Evolutionary conservation across 2,113 vertebrate species (phyloP), one percentile per base, ranked within the genome.

Genomic region (Hyla sarda): DNA sequence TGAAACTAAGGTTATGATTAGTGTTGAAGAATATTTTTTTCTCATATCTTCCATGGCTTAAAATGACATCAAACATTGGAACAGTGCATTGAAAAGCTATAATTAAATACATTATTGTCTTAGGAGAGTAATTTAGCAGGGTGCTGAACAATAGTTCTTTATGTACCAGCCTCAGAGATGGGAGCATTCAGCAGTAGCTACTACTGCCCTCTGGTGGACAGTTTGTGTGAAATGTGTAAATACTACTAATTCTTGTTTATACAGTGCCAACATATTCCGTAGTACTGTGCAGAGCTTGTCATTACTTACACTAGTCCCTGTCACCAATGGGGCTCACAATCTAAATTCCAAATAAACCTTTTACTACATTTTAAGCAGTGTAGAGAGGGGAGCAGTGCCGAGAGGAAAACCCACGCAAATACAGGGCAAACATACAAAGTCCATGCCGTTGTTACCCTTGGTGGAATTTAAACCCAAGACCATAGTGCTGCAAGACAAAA

Each of bases 151-250:
- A 17, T 84, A 16, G 56, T 17, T 13, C 83, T 83, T 83, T 83
- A 67, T 25, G 0, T 69, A 0, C 0, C 7, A 0, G 0, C 6
- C 0, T 16, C 78, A 3, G 25, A 71, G 73, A 73, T 69, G n/a
- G 13, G 88, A 41, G 0, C 4, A 48, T 85, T 88, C 82, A 47
- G 89, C 91, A 93, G 93, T 69, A 87, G 92, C 90, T 54, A 32
- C 91, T 92, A 92, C 93, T 92, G 94, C 94, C 94, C 95, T 93
- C 95, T 94, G 88, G 92, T 94, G 95, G 92, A 88, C 41, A 0
- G 50, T 82, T 72, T 37, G 23, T 80, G 77, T 60, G 34, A 41
- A 41, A 60, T 60, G 32, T 30, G 13, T 47, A 81, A 45, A 25
- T 65, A 2, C 3, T 47, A 12, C n/a, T 17, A 1, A 47, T 81